Conservation (phyloP, 1,140 invertebrate genomes). For the Meloidogyne floridensis region DNA sequence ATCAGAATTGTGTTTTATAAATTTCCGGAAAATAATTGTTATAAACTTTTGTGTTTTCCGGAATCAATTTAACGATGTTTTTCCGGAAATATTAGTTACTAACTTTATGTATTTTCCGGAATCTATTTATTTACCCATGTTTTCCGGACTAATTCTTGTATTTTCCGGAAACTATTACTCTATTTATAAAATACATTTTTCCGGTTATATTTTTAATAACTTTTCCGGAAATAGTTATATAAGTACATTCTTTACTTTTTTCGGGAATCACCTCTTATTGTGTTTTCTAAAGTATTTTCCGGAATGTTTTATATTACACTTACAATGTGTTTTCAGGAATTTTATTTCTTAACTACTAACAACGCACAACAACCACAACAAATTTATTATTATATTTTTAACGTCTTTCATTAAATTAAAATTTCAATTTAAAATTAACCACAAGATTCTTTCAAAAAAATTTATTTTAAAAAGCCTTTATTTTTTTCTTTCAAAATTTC, state of each 20-base stretch:
- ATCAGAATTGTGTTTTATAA: no score
- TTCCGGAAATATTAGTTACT: no score
- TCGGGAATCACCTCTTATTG: neutral
- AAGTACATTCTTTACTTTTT: no score
- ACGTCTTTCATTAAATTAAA: neutral
- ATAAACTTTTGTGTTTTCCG: no score
- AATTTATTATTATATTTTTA: neutral
- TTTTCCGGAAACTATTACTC: no score
- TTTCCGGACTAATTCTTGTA: no score
- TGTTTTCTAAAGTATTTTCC: neutral
- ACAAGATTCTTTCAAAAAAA: neutral
- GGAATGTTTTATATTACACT: neutral
- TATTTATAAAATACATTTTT: no score
- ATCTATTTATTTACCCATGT: no score
- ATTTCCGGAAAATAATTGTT: neutral
- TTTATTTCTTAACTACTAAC: neutral
- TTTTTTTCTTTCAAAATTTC: neutral
- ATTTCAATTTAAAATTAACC: neutral
- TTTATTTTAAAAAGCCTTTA: slow-evolving; percentile 6
- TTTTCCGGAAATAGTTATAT: no score
- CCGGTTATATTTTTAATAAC: no score
- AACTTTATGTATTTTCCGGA: no score
- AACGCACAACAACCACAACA: neutral
- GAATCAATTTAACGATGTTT: no score
- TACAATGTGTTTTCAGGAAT: neutral